Evolutionary conservation across 2,113 vertebrate genomes (phyloP), one percentile per base, ranked within the genome.

Genomic region (Malurus alboscapulatus): DNA sequence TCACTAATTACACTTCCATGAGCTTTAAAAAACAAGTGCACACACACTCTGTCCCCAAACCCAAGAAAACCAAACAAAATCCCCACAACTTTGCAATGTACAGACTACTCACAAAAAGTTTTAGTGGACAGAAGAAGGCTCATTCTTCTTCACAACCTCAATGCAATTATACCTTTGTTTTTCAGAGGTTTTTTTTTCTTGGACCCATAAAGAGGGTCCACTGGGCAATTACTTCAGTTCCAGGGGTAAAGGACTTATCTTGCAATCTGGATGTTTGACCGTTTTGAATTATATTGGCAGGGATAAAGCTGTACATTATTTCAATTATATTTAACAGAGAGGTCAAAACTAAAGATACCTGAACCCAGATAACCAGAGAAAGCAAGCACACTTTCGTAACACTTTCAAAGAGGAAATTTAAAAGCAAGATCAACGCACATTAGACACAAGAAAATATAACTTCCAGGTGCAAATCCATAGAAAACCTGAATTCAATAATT

Each of bases 121-220:
- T 61, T 12, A 61, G 40, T 1, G 1, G 26, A 54, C 0, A 5
- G 42, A 83, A 54, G 21, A 38, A 0, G 1, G 18, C 30, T 88
- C 18, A 8, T 38, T 72, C 32, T 80, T 58, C 40, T 68, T 76
- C 20, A 90, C 14, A 65, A 32, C 42, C 40, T 78, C 66, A 67
- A 54, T 12, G 25, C 1, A 42, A 34, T 58, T 71, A 3, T 15
- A 58, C 34, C 21, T 86, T 22, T 36, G 22, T 29, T 67, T 72
- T 50, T 72, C 63, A 38, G 47, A 65, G 26, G 2, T 38, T 38
- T 27, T 85, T 50, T 48, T 42, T 7, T 16, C 19, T n/a, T 53
- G 27, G 22, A 61, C 32, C 27, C 22, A 59, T 44, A 30, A 65
- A 58, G 14, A 36, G n/a, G 10, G 10, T 57, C 14, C 17, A 62